A percentile compares a stretch with the other conserved stretches of the same genome.
phyloP scores from a whole-genome alignment of 2,888 invertebrate genomes.

The Alsophila aescularia region DNA sequence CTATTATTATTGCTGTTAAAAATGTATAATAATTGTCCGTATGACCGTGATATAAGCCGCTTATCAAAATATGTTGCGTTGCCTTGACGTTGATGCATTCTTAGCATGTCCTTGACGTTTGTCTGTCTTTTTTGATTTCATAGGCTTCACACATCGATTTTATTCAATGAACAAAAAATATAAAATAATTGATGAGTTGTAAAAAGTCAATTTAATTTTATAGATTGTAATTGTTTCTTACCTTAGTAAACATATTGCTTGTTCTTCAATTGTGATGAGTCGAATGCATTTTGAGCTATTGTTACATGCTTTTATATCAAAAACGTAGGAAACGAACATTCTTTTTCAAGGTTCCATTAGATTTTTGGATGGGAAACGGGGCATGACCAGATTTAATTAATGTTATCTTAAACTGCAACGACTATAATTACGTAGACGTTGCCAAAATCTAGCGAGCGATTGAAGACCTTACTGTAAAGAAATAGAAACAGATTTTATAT shows the following conservation, averaged over 20 bases:
- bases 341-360: slow-evolving; percentile 62
- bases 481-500: slow-evolving; percentile 8
- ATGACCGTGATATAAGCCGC: too few species aligned
- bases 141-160: not conserved
- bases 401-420: slow-evolving; percentile 48
- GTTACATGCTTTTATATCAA: slow-evolving; percentile 65
- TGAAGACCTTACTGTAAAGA: slow-evolving; percentile 24
- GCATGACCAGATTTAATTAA: slow-evolving; percentile 63
- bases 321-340: slow-evolving; percentile 58
- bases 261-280: slow-evolving; percentile 57
- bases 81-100: not conserved
- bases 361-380: slow-evolving; percentile 62
- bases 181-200: slow-evolving; percentile 7
- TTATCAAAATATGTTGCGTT: too few species aligned
- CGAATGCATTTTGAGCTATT: slow-evolving; percentile 59
- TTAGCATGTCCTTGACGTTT: not conserved
- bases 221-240: slow-evolving; percentile 42
- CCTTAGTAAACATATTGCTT: slow-evolving; percentile 67
- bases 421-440: slow-evolving; percentile 41
- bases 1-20: too few species aligned
- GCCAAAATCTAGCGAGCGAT: slow-evolving; percentile 21
- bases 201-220: slow-evolving; percentile 22
- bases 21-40: too few species aligned
- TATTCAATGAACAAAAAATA: not conserved
- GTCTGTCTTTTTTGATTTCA: not conserved